phyloP scores from a whole-genome alignment of 2,797 vertebrate species.

The Natrix natrix region DNA sequence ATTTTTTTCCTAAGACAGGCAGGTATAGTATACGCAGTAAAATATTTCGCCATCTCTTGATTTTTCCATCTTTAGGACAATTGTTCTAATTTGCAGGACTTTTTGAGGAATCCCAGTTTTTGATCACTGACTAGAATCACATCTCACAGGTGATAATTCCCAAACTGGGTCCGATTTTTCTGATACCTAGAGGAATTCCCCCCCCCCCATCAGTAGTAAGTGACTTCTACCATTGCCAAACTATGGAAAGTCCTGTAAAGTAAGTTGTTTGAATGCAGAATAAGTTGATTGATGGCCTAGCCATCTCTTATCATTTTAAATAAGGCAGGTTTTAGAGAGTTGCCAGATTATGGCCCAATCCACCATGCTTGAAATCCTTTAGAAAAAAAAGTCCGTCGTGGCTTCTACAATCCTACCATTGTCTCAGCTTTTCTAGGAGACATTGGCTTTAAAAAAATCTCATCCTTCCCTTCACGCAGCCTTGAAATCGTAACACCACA shows the following conservation, averaged over 20 bases:
- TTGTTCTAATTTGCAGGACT: neutral
- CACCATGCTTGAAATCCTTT: neutral
- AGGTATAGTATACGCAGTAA: neutral
- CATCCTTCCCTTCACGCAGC: neutral
- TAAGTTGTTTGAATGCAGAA: neutral
- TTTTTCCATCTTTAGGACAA: neutral
- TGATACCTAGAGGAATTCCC: neutral
- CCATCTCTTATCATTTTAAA: neutral
- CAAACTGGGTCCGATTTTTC: conserved; percentile 9
- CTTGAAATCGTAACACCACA: neutral
- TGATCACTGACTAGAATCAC: neutral
- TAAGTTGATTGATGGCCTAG: neutral
- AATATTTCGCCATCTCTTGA: neutral
- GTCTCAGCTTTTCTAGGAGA: neutral
- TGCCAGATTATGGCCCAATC: neutral
- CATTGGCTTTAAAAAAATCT: neutral
- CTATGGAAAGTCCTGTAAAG: neutral
- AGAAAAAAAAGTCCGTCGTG: neutral
- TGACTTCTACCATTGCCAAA: neutral
- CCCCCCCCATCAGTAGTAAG: fast-evolving
- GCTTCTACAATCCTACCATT: neutral
- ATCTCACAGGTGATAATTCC: neutral
- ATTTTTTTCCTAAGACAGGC: neutral
- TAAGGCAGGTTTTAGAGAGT: neutral
- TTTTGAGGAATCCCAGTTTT: neutral